Conservation (phyloP, 2,113 vertebrate species). For the Sporophila hypoxantha region DNA sequence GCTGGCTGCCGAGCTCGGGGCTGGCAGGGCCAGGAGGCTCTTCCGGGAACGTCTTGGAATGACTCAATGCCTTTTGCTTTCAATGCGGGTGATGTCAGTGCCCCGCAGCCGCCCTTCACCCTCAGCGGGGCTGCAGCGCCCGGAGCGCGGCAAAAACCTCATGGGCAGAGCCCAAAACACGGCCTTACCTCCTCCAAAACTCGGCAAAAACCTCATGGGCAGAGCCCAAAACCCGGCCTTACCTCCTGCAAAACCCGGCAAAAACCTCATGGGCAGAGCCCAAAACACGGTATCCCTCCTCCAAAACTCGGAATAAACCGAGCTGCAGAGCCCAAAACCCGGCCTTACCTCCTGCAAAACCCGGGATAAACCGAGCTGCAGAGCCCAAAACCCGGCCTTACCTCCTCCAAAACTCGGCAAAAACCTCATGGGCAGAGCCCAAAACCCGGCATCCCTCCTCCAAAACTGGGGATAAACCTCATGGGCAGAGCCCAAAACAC, state of each 20-base stretch:
- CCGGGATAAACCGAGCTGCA: neutral
- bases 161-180: no score
- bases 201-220: no score
- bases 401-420: neutral
- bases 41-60: conserved; percentile 39
- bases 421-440: no score
- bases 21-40: neutral
- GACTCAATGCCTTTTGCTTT: conserved; percentile 31
- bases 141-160: neutral
- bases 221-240: no score
- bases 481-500: no score
- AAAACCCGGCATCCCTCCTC: no score
- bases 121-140: neutral
- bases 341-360: neutral
- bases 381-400: neutral
- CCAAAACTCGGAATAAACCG: no score
- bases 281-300: no score
- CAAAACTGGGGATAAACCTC: no score
- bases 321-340: no score
- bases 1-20: neutral
- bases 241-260: neutral
- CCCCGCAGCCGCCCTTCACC: neutral
- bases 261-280: no score
- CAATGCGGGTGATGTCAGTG: neutral
- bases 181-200: neutral